These are phyloP conservation scores for Azemiops feae DNA, from an alignment of 2,113 vertebrate genomes.

Conservation along the genomic window DNA sequence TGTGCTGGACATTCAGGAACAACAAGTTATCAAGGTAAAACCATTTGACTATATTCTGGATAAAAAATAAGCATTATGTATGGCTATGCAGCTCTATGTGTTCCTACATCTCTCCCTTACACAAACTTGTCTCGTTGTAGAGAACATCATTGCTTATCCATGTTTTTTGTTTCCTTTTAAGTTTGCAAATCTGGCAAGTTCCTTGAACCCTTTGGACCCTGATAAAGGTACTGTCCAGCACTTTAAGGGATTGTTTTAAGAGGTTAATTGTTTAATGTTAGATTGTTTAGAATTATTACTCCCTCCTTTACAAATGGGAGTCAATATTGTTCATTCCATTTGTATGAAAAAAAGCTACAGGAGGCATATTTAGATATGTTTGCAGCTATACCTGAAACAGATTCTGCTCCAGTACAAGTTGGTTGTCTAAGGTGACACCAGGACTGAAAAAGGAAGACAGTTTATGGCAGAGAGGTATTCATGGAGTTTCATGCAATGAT, in stretches of 20 bases:
- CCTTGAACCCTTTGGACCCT: slow-evolving; percentile 73
- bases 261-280: background rate
- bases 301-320: background rate
- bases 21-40: background rate
- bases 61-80: background rate
- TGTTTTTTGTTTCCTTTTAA: slow-evolving; percentile 53
- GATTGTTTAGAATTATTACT: background rate
- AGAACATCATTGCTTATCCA: background rate
- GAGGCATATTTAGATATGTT: background rate
- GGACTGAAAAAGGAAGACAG: background rate
- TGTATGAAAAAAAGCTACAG: background rate
- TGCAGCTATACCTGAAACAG: background rate
- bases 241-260: background rate
- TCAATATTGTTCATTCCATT: background rate
- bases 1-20: background rate
- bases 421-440: background rate
- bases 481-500: background rate
- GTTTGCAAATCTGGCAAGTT: slow-evolving; percentile 81
- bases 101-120: background rate
- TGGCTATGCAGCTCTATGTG: background rate
- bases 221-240: slow-evolving; percentile 79
- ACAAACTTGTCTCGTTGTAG: background rate
- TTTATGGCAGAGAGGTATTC: background rate
- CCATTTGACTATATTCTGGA: background rate
- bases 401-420: background rate